A percentile compares a stretch with the other conserved stretches of the same genome.
Conservation (phyloP, 1,140 invertebrate species). For the Belonocnema kinseyi region DNA sequence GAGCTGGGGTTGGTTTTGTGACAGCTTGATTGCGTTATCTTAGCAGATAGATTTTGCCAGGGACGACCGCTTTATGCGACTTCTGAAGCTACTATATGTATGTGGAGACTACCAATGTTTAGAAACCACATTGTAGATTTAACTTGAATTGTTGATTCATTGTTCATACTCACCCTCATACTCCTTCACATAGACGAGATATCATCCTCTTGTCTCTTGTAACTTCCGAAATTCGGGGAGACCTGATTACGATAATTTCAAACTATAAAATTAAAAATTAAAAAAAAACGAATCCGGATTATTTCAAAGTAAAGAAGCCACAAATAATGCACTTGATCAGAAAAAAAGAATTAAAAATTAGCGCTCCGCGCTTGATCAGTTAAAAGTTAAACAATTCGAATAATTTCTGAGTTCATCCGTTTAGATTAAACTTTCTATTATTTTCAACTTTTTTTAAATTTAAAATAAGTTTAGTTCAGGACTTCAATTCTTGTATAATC, state of each 20-base stretch:
- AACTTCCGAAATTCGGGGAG: conserved; percentile 1
- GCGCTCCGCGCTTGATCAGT: too few species aligned
- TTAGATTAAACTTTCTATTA: too few species aligned
- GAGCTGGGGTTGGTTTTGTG: conserved; percentile 66
- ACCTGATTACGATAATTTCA: conserved; percentile 2
- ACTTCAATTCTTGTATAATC: too few species aligned
- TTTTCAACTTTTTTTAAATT: too few species aligned
- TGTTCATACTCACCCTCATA: background rate
- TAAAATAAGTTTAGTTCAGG: too few species aligned
- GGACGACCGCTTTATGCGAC: conserved; percentile 1
- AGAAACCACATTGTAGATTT: conserved; percentile 28
- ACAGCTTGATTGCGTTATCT: conserved; percentile 59
- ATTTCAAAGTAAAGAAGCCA: too few species aligned
- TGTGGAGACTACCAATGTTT: conserved; percentile 23
- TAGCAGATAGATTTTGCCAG: conserved; percentile 56
- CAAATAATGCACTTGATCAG: too few species aligned
- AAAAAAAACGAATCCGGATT: background rate
- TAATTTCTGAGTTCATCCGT: too few species aligned
- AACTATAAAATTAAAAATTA: background rate
- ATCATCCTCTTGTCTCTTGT: conserved; percentile 25
- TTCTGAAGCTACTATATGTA: conserved; percentile 33
- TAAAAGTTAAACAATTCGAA: too few species aligned
- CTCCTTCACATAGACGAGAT: conserved; percentile 16
- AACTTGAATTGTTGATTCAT: background rate
- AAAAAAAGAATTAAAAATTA: too few species aligned